Evolutionary conservation across 1,140 invertebrate genomes (phyloP), one percentile per base, ranked within the genome.

Genomic region (Pseudomyrmex flavicornis): DNA sequence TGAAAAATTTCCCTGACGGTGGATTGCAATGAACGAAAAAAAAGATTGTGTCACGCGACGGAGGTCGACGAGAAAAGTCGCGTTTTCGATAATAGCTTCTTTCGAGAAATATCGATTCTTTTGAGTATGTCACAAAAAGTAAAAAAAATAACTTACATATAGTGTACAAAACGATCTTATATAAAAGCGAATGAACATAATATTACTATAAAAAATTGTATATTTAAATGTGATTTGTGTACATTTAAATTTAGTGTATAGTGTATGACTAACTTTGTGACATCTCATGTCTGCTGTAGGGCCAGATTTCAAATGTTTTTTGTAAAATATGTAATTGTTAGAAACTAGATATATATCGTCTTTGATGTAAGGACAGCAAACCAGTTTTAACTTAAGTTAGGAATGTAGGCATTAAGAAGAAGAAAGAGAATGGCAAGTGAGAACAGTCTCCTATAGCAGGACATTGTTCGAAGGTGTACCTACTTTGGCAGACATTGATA

Each of bases 401-500:
- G 59, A 74, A 73, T 59, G 50, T 90, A 90, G 68, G 20, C 48
- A 65, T 86, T 90, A 87, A 89, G 82, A 86, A 88, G 76, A 35
- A 35, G 35, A 87, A 76, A 76, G 79, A 88, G 85, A 89, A 84
- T 85, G 89, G 83, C 80, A 90, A 90, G 84, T 82, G 62, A 63
- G 61, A 86, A 85, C 85, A 89, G 86, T 89, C 69, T 83, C 88
- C 75, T 85, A 17, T 62, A 56, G 62, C 69, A 82, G 86, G 82
- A 86, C 59, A 86, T 83, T 89, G 87, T 90, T 85, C 63, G 70
- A 86, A 92, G 89, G 89, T 88, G 83, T 88, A 91, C 84, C 93
- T 93, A 93, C 93, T 93, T 93, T 92, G 93, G 92, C 93, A 93
- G 92, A 93, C 86, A 93, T 93, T 93, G 92, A 93, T 86, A 89